phyloP scores from a whole-genome alignment of 2,888 invertebrate species.

The Stenichneumon culpator region DNA sequence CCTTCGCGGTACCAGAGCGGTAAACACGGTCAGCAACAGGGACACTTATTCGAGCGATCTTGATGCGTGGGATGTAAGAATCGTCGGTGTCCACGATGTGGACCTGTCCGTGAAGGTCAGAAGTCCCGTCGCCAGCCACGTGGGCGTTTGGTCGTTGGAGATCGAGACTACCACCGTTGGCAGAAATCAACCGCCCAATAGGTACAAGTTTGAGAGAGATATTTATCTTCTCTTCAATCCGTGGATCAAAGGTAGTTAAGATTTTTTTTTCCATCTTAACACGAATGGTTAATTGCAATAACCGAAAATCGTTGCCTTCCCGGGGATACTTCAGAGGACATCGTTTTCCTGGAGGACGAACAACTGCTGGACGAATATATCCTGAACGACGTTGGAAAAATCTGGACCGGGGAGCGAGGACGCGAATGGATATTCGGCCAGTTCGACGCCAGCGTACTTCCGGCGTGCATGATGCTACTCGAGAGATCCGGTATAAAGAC shows the following conservation, averaged over 20 bases:
- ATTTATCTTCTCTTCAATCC: conserved; percentile 94
- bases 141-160: conserved; percentile 90
- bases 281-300: not conserved
- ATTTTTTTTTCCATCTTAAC: no score
- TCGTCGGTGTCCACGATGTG: conserved; percentile 77
- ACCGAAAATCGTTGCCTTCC: not conserved
- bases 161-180: conserved; percentile 87
- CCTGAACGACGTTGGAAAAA: conserved; percentile 93
- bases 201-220: conserved; percentile 88
- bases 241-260: conserved; percentile 91
- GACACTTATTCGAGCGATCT: conserved; percentile 77
- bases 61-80: conserved; percentile 85
- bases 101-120: conserved; percentile 86
- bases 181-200: conserved; percentile 82
- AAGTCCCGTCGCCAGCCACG: conserved; percentile 88
- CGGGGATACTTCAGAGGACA: conserved; percentile 88
- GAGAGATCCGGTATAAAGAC: conserved; percentile 88
- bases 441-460: conserved; percentile 90
- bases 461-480: conserved; percentile 90
- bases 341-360: conserved; percentile 91
- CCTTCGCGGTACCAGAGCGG: conserved; percentile 87
- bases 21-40: conserved; percentile 81
- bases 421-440: conserved; percentile 94
- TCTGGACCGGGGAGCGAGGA: conserved; percentile 94
- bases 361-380: conserved; percentile 91